phyloP scores from a whole-genome alignment of 92 coral and sea anemone genomes.

The Blastomussa wellsi region DNA sequence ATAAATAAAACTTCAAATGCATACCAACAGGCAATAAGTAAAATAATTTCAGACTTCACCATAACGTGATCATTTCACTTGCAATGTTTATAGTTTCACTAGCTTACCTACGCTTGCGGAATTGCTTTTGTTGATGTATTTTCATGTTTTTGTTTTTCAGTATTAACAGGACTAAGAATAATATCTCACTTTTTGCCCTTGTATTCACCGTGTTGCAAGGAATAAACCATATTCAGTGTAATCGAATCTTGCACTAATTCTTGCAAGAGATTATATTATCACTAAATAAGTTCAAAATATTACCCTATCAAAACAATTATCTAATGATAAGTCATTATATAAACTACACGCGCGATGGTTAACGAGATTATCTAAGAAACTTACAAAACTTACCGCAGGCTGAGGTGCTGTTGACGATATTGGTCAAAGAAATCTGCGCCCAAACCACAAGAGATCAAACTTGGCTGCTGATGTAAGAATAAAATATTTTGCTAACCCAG shows the following conservation, averaged over 20 bases:
- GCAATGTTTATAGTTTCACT: constrained; percentile 10
- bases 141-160: not conserved
- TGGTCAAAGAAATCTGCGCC: constrained; percentile 17
- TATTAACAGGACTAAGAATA: not conserved
- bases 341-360: not conserved
- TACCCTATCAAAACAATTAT: constrained; percentile 24
- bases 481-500: constrained; percentile 46
- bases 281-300: constrained; percentile 20
- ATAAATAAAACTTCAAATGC: not conserved
- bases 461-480: constrained; percentile 65
- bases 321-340: not conserved
- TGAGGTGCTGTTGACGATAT: constrained; percentile 26
- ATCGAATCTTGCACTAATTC: not conserved
- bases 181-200: too few species aligned
- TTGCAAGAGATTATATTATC: constrained; percentile 6
- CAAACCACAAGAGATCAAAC: constrained; percentile 35
- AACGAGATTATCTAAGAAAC: not conserved
- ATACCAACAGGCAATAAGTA: not conserved
- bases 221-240: not conserved
- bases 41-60: not conserved
- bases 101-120: not conserved
- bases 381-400: constrained; percentile 19
- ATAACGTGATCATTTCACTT: not conserved
- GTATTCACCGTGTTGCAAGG: not conserved
- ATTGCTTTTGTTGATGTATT: not conserved